Evolutionary conservation across 2,888 invertebrate species (phyloP).

Genomic region (Syrista parreyssii): DNA sequence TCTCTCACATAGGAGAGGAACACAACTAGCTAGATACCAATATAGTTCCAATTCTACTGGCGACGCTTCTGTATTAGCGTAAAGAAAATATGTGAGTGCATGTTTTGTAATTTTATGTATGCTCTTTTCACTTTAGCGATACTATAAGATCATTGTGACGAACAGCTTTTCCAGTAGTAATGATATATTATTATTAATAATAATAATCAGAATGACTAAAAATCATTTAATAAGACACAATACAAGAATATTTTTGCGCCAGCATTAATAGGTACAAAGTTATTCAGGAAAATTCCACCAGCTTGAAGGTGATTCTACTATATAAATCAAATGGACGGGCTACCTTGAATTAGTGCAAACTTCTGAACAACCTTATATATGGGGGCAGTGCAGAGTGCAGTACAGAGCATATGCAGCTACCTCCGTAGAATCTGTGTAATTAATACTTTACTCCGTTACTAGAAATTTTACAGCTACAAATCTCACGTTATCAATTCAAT

Average conservation of each 20-base stretch:
- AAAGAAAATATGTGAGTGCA: neutral
- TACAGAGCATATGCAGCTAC: no score
- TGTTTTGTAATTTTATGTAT: neutral
- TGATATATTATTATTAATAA: no score
- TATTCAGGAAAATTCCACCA: neutral
- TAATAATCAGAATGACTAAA: neutral
- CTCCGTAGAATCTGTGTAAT: no score
- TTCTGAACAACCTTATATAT: neutral
- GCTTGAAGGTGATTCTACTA: no score
- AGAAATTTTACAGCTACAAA: neutral
- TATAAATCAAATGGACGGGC: no score
- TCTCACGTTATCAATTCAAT: neutral
- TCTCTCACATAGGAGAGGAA: neutral
- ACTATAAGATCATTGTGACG: neutral
- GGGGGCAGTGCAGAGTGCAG: neutral
- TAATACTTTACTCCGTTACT: neutral
- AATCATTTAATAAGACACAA: neutral
- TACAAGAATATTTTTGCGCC: neutral
- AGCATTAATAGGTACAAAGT: neutral
- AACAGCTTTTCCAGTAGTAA: neutral
- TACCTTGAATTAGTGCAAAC: neutral
- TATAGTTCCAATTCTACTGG: neutral
- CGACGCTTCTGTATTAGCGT: neutral
- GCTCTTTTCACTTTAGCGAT: neutral
- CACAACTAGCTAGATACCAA: neutral